Evolutionary conservation across 2,113 vertebrate genomes (phyloP), one percentile per base, ranked within the genome.

Genomic region (Bujurquina vittata): DNA sequence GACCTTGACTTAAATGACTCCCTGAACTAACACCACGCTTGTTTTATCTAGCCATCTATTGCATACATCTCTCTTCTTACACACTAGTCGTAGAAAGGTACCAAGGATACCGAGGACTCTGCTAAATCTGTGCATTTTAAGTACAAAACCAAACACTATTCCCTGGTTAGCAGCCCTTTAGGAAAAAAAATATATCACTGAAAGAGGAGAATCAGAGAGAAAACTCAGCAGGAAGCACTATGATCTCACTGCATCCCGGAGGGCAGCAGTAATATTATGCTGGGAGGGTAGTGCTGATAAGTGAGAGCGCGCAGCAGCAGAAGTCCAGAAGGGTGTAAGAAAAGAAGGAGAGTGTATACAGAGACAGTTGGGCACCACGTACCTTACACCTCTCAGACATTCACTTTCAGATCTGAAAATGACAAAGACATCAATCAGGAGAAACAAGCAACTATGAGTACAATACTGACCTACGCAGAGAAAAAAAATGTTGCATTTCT

Each of bases 321-420:
- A 62, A 3, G 56, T 77, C 82, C 76, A 60, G 43, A 65, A 82
- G 33, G 22, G 0, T 26, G 14, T 61, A 18, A 23, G 17, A 59
- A 63, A 14, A 63, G 8, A 61, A 69, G 1, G 46, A 35, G 14
- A 63, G 4, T 29, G 1, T 40, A 31, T 77, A 31, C 10, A 6
- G 12, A 62, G 29, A 58, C 12, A 75, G 46, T 10, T 49, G 29
- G 18, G 37, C 60, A 20, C 49, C 84, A 93, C 95, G 35, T 95
- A 97, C 96, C 96, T 96, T 94, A 97, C n/a, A 33, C 93, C 94
- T 90, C 92, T 91, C 11, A 90, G 94, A 84, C 94, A 91, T 81
- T 96, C 95, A 43, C 92, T 95, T 94, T 97, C 96, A 77, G 93
- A 96, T 94, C 96, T 97, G 95, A 20, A 92, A 95, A 54, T 54